phyloP scores from a whole-genome alignment of 2,888 invertebrate species.

The Nephrotoma guestfalica region DNA sequence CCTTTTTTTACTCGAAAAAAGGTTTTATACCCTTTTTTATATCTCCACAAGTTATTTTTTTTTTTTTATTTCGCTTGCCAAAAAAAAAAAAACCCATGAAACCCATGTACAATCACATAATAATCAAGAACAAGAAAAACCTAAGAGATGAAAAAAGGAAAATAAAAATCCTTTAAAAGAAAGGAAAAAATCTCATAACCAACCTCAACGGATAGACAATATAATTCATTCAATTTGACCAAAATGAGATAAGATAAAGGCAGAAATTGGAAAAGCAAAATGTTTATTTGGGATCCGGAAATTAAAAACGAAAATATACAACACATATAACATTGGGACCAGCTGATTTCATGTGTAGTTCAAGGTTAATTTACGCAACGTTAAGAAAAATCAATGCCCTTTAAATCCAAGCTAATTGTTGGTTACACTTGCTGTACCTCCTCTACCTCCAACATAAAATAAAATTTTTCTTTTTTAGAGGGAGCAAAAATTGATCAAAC shows the following conservation, averaged over 20 bases:
- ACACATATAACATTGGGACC: background rate
- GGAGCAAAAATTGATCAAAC: too few species aligned
- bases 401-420: too few species aligned
- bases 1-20: conserved; percentile 3
- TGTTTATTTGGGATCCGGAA: background rate
- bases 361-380: background rate
- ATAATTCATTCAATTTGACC: background rate
- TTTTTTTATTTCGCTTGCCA: background rate
- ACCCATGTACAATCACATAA: conserved; percentile 4
- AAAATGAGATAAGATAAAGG: background rate
- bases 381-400: too few species aligned
- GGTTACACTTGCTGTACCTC: too few species aligned
- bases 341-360: background rate
- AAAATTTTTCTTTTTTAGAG: too few species aligned
- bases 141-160: background rate
- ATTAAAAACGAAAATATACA: background rate
- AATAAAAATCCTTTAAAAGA: background rate
- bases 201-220: conserved; percentile 5
- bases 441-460: too few species aligned
- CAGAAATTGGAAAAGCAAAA: background rate
- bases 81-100: background rate
- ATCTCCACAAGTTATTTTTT: background rate
- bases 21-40: conserved; percentile 4
- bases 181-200: conserved; percentile 1
- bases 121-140: background rate